Evolutionary conservation across 2,888 invertebrate species (phyloP).

Genomic region (Melitaea athalia): DNA sequence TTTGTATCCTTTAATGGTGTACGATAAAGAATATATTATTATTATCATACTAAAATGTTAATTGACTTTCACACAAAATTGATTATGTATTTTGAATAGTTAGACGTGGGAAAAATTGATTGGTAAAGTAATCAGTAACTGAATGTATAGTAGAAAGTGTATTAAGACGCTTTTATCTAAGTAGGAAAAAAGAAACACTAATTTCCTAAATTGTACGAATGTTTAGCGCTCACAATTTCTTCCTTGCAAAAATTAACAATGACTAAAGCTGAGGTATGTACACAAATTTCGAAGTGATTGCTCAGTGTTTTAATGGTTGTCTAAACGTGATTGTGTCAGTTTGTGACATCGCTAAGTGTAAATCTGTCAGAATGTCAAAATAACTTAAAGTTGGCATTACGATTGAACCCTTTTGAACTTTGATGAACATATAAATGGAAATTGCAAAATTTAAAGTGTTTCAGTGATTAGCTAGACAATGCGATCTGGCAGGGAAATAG

Average conservation of each 20-base stretch:
- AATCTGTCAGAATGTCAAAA: conserved; percentile 32
- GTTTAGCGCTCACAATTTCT: no score
- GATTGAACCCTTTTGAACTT: conserved; percentile 20
- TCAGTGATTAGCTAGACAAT: conserved; percentile 6
- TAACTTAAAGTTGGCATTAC: conserved; percentile 26
- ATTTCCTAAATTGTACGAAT: no score
- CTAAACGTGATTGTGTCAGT: conserved; percentile 19
- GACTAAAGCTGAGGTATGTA: neutral
- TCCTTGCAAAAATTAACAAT: neutral
- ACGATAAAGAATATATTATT: no score
- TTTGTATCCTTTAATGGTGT: no score
- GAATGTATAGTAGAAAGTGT: no score
- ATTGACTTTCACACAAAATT: no score
- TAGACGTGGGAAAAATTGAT: no score
- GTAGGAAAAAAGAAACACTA: no score
- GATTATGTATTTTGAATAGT: no score
- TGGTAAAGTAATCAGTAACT: no score
- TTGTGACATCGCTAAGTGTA: conserved; percentile 26
- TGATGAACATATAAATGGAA: conserved; percentile 16
- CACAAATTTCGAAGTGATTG: conserved; percentile 10
- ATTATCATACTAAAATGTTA: no score
- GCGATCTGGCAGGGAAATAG: conserved; percentile 6
- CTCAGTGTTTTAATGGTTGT: conserved; percentile 12
- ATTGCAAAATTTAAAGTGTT: conserved; percentile 22
- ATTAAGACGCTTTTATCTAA: no score